Evolutionary conservation across 2,797 vertebrate species (phyloP).

Genomic region (Alouatta caraya): DNA sequence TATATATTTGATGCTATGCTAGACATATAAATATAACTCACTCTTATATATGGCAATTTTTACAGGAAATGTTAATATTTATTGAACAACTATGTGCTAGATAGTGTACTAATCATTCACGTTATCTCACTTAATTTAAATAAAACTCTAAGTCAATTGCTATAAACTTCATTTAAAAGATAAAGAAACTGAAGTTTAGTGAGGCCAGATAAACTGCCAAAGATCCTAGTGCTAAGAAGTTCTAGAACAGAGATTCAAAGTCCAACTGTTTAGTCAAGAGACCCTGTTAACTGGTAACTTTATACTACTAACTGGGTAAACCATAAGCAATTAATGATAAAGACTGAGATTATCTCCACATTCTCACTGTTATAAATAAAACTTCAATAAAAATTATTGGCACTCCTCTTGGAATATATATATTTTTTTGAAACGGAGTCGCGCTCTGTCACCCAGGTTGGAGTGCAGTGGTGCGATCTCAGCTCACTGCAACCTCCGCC

Average conservation of each 20-base stretch:
- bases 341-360: not conserved
- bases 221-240: not conserved
- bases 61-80: not conserved
- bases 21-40: not conserved
- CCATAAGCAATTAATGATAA: not conserved
- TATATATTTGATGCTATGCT: not conserved
- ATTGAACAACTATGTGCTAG: not conserved
- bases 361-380: constrained; percentile 34
- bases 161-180: constrained; percentile 1
- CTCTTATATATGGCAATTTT: not conserved
- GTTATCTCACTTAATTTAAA: not conserved
- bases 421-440: too few relatives aligned
- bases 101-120: not conserved
- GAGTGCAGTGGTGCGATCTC: too few relatives aligned
- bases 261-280: not conserved
- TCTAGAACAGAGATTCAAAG: not conserved
- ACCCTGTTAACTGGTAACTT: not conserved
- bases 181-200: not conserved
- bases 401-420: not conserved
- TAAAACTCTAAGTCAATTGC: constrained; percentile 6
- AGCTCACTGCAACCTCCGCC: too few relatives aligned
- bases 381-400: not conserved
- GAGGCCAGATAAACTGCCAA: not conserved
- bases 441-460: too few relatives aligned
- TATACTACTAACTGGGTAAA: not conserved